Base-by-base conservation (phyloP, 2,113 vertebrate genomes). In the Tringa solitaria region DNA sequence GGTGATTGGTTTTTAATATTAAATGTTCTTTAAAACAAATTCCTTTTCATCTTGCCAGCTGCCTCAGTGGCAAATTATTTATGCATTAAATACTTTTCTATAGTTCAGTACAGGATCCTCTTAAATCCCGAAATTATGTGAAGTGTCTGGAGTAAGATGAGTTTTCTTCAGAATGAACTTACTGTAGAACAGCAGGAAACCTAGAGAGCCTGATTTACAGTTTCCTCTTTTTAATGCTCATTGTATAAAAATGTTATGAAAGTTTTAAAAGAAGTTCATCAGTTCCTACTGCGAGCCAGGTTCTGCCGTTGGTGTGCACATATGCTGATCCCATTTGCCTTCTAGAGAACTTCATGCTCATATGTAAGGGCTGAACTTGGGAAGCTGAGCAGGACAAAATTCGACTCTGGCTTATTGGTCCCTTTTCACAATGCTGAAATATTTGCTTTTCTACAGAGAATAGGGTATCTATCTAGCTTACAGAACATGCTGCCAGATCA, bases 191-290 rank as follows among this genome's bases (percentile, higher is more conserved):
- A 93, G 85, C 89, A 93, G 89, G 91, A 94, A 93, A 57, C n/a
- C 26, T 77, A 24, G 80, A 76, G 74, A 95, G 30, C 35, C 60
- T 89, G 84, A 94, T 95, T 95, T 97, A 97, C 80, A 89, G 63
- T 87, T 97, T 96, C 93, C 95, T 94, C 74, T 84, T 89, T 93
- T 88, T 91, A 95, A 94, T 95, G 93, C 39, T 94, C 48, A 19
- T 90, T 95, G 70, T 96, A 87, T 79, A 91, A 96, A 92, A 97
- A 87, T 3, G 59, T 91, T 95, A 91, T 91, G 86, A 85, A 95
- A 91, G 45, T 65, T 95, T 79, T 94, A 73, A 59, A 83, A 92
- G 61, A 73, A 61, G 74, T 87, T 94, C 92, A 91, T 97, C 94
- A 91, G 23, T 95, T 95, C 91, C 81, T 85, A 77, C 91, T 91